These are phyloP conservation scores for Forbesichthys papilliferus DNA, from an alignment of 2,113 vertebrate genomes.

Conservation along the genomic window DNA sequence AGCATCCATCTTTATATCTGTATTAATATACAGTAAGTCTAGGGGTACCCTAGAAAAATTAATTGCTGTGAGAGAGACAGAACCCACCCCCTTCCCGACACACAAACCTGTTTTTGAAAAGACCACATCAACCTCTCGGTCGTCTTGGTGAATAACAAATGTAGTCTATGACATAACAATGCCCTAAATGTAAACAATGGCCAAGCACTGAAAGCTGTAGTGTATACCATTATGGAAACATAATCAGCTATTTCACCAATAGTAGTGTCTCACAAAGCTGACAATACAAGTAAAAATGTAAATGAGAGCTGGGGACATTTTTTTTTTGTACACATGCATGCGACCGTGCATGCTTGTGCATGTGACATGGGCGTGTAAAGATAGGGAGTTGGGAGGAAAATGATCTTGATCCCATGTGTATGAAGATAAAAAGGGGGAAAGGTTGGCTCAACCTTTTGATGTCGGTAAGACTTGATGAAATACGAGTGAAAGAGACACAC, in stretches of 20 bases:
- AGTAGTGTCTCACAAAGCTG: constrained; percentile 31
- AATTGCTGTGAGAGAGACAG: constrained; percentile 11
- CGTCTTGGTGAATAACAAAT: constrained; percentile 31
- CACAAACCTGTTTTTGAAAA: not conserved
- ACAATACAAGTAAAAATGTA: constrained; percentile 37
- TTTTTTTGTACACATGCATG: not conserved
- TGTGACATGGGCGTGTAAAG: not conserved
- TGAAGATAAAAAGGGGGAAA: constrained; percentile 45
- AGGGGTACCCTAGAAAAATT: constrained; percentile 21
- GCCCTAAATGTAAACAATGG: constrained; percentile 21
- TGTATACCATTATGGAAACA: constrained; percentile 49
- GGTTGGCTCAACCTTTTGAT: constrained; percentile 41
- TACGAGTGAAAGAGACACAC: constrained; percentile 34
- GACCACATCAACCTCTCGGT: constrained; percentile 11
- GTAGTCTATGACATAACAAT: not conserved
- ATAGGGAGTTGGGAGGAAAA: constrained; percentile 10
- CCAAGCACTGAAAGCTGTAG: constrained; percentile 36
- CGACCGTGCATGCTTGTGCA: not conserved
- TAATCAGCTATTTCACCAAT: constrained; percentile 63
- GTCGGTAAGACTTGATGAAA: constrained; percentile 24
- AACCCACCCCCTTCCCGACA: not conserved
- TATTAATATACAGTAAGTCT: not conserved
- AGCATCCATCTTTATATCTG: too few species aligned
- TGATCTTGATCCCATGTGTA: not conserved
- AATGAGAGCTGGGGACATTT: constrained; percentile 10